phyloP scores from a whole-genome alignment of 2,797 vertebrate genomes.

The Falco biarmicus region DNA sequence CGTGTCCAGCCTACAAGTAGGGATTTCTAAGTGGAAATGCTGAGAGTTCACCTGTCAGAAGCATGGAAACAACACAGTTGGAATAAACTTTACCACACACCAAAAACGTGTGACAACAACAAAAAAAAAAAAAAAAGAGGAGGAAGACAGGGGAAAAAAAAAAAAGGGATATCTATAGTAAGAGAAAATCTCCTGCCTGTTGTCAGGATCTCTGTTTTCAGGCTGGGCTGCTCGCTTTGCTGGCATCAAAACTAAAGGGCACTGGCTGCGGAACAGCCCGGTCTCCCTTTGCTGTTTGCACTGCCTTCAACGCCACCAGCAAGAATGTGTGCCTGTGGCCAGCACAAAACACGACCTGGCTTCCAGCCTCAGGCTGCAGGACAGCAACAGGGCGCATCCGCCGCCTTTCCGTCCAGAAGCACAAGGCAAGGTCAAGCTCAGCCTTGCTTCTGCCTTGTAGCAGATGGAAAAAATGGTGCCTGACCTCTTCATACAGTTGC shows the following conservation, averaged over 20 bases:
- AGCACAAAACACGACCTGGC: constrained; percentile 62
- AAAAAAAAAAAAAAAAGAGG: too few relatives aligned
- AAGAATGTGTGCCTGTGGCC: constrained; percentile 74
- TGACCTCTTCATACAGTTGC: constrained; percentile 29
- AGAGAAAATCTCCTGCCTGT: background rate
- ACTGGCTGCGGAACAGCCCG: background rate
- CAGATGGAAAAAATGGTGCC: constrained; percentile 55
- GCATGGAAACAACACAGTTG: background rate
- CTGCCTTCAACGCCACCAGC: constrained; percentile 67
- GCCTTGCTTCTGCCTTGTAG: constrained; percentile 40
- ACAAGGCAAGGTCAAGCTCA: constrained; percentile 27
- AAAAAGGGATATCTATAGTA: background rate
- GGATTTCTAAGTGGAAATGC: constrained; percentile 33
- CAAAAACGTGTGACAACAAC: background rate
- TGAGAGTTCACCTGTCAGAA: background rate
- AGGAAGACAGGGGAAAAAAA: fast-evolving
- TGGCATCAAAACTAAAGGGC: background rate
- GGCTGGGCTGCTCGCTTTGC: background rate
- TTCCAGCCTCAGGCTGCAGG: background rate
- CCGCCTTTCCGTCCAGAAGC: background rate
- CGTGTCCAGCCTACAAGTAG: background rate
- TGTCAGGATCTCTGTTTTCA: constrained; percentile 11
- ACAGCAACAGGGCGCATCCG: background rate
- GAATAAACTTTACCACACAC: background rate
- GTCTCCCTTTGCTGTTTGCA: constrained; percentile 68